A percentile compares a stretch with the other conserved stretches of the same genome.
Evolutionary conservation across 2,888 invertebrate species (phyloP).

Genomic region (Strigamia maritima): DNA sequence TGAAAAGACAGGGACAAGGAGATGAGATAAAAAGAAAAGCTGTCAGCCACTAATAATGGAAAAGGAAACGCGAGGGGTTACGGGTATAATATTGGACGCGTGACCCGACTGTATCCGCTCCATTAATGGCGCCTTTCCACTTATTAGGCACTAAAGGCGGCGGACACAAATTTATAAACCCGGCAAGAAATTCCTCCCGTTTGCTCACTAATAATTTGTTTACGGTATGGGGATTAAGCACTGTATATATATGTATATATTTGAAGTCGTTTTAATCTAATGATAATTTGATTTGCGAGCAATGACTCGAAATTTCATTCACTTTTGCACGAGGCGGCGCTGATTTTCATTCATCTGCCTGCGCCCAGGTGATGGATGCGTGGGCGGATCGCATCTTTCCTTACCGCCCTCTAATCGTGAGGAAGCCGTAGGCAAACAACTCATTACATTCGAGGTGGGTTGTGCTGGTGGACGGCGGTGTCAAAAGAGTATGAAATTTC

Average conservation of each 20-base stretch:
- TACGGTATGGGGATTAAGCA: neutral
- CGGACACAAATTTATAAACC: neutral
- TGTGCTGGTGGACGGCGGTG: neutral
- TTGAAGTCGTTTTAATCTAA: neutral
- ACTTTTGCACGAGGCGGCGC: neutral
- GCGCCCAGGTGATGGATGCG: constrained; percentile 6
- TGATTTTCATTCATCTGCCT: constrained; percentile 10
- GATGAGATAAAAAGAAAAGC: neutral
- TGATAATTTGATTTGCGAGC: constrained; percentile 15
- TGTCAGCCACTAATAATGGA: neutral
- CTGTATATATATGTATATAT: neutral
- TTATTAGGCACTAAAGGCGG: neutral
- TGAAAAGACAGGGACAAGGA: neutral
- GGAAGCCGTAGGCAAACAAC: neutral
- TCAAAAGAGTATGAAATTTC: constrained; percentile 15
- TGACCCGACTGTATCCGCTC: constrained; percentile 15
- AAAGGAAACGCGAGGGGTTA: constrained; percentile 15
- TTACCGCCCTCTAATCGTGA: constrained; percentile 15
- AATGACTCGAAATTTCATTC: constrained; percentile 15
- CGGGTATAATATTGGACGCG: constrained; percentile 1
- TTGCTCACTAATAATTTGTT: neutral
- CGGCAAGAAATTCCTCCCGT: neutral
- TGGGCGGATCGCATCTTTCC: constrained; percentile 3
- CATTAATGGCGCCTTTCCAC: constrained; percentile 10
- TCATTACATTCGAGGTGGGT: constrained; percentile 9